phyloP scores from a whole-genome alignment of 2,888 invertebrate species.

The Nowickia ferox region DNA sequence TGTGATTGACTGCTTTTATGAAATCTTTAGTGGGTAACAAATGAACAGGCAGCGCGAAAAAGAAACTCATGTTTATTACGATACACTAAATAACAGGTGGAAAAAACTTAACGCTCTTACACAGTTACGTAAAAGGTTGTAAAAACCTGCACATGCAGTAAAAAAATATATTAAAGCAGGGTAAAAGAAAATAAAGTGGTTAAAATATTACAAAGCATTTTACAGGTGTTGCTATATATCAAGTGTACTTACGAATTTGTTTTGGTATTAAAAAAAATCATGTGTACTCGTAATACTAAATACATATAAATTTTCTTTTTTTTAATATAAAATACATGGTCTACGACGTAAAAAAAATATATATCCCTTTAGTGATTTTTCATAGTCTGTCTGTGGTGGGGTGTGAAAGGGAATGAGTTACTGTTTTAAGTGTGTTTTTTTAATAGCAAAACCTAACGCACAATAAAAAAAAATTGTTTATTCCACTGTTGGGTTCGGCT shows the following conservation, averaged over 20 bases:
- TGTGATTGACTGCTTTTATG: constrained; percentile 43
- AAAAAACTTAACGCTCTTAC: constrained; percentile 1
- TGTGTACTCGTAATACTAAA: neutral
- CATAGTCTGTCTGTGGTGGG: neutral
- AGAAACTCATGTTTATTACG: neutral
- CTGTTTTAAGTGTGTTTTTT: constrained; percentile 57
- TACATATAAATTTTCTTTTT: constrained; percentile 26
- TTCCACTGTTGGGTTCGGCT: neutral
- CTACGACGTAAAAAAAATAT: neutral
- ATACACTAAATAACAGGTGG: constrained; percentile 35
- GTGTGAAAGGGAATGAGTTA: constrained; percentile 25
- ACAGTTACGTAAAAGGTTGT: neutral
- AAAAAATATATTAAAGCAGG: neutral
- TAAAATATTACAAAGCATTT: constrained; percentile 21
- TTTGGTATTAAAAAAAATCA: neutral
- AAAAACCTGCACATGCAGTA: neutral
- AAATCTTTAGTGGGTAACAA: constrained; percentile 41
- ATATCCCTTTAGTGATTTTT: constrained; percentile 3
- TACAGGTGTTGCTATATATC: constrained; percentile 13
- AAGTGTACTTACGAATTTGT: neutral
- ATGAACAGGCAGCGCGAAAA: constrained; percentile 19
- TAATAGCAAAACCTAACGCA: constrained; percentile 58
- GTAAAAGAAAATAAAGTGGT: neutral
- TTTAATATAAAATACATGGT: neutral
- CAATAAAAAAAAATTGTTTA: constrained; percentile 1